Evolutionary conservation across 1,140 invertebrate genomes (phyloP), one percentile per base, ranked within the genome.

Genomic region (Fopius arisanus): DNA sequence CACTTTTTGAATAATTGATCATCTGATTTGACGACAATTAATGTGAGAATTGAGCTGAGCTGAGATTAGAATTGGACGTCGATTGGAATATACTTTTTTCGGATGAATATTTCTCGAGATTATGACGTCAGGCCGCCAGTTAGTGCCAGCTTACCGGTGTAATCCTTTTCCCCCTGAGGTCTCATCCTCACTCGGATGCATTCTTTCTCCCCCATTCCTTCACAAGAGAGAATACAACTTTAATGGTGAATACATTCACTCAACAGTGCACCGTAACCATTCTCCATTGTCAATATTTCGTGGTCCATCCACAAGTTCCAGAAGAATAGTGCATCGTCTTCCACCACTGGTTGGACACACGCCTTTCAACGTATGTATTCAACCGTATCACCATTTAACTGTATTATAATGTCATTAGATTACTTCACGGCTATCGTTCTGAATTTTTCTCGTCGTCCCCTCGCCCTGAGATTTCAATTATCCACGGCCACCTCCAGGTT

Each of bases 101-200:
- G 1, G 62, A 31, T 79, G 85, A 75, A 88, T 86, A 87, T 86
- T 88, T 88, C 82, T 80, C 73, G 69, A 87, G 85, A 87, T 88
- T 88, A 87, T 87, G 86, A 88, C 86, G 84, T 88, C 86, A 86
- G 82, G 79, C 77, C 82, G 82, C 83, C 83, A 84, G 83, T 84
- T 83, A 82, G 76, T 72, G 72, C 63, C 76, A 79, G 81, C 83
- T 88, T 88, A 88, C 80, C 76, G 81, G 80, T 88, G 86, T 88
- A 88, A 88, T 88, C 86, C 84, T 73, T 68, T 78, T 82, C 85
- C 69, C 67, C 78, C 82, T 85, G 73, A 23, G 51, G 51, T 21
- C 83, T 78, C 75, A 76, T 54, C 48, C 31, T 70, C 66, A 29
- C 63, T 31, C 63, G 7, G 19, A 29, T 29, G 37, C 14, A 48